A percentile compares a stretch with the other conserved stretches of the same genome.
phyloP scores from a whole-genome alignment of 2,797 vertebrate genomes.

The Kryptolebias ocellatus region DNA sequence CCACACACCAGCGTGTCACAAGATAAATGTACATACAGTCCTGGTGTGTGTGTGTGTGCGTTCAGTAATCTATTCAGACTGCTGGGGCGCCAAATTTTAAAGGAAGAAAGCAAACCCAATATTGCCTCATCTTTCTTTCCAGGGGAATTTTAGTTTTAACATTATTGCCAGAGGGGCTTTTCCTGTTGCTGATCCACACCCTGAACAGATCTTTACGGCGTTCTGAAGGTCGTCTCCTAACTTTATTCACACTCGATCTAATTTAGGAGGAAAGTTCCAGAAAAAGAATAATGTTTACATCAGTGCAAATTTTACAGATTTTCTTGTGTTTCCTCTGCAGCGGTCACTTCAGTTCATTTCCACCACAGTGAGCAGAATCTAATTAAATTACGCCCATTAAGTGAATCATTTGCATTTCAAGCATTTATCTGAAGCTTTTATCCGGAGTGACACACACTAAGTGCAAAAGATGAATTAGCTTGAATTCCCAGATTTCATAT shows the following conservation, averaged over 20 bases:
- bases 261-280: conserved; percentile 40
- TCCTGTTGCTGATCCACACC: conserved; percentile 45
- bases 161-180: conserved; percentile 45
- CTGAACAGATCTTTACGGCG: conserved; percentile 48
- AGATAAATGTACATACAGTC: too few species aligned
- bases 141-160: conserved; percentile 53
- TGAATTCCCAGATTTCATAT: conserved; percentile 22
- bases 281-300: conserved; percentile 38
- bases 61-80: conserved; percentile 36
- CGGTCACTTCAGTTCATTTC: conserved; percentile 29
- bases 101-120: conserved; percentile 24
- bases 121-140: conserved; percentile 53
- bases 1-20: too few species aligned
- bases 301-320: conserved; percentile 30
- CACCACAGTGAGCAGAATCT: conserved; percentile 33
- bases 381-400: conserved; percentile 45
- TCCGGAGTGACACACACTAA: conserved; percentile 24
- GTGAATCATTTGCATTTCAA: conserved; percentile 47
- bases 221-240: conserved; percentile 42
- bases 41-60: too few species aligned
- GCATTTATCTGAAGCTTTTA: conserved; percentile 41
- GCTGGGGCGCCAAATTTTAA: conserved; percentile 41
- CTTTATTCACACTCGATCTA: conserved; percentile 41
- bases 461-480: conserved; percentile 30
- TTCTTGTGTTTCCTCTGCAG: conserved; percentile 14